phyloP scores from a whole-genome alignment of 2,888 invertebrate species.

The Acrocyrtus sp. region DNA sequence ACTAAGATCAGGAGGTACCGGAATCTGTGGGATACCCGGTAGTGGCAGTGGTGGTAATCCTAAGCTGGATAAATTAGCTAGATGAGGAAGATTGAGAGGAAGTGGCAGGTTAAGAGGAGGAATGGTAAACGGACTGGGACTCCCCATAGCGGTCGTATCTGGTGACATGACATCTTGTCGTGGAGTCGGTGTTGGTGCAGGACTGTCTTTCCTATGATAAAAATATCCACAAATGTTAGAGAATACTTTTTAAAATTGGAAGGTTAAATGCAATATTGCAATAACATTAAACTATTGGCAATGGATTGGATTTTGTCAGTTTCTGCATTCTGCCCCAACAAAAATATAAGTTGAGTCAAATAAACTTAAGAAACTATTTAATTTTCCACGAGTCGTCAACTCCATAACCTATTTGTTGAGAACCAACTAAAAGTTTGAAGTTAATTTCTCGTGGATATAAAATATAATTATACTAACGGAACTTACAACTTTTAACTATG shows the following conservation, averaged over 20 bases:
- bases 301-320: no score
- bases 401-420: slow-evolving; percentile 53
- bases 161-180: slow-evolving; percentile 58
- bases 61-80: slow-evolving; percentile 52
- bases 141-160: slow-evolving; percentile 50
- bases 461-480: no score
- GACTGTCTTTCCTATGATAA: slow-evolving; percentile 58
- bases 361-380: slow-evolving; percentile 59
- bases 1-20: slow-evolving; percentile 62
- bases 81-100: slow-evolving; percentile 53
- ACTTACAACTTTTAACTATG: no score
- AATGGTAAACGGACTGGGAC: slow-evolving; percentile 43
- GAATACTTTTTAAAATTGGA: neutral
- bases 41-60: slow-evolving; percentile 53
- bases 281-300: no score
- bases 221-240: no score
- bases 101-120: slow-evolving; percentile 44
- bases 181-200: slow-evolving; percentile 48
- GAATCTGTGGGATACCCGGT: slow-evolving; percentile 61
- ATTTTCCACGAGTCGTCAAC: slow-evolving; percentile 64
- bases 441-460: slow-evolving; percentile 62
- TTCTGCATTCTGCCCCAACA: slow-evolving; percentile 54
- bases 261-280: neutral
- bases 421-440: slow-evolving; percentile 53
- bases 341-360: slow-evolving; percentile 44